phyloP scores from a whole-genome alignment of 2,797 vertebrate genomes.

The Urosaurus nigricauda region DNA sequence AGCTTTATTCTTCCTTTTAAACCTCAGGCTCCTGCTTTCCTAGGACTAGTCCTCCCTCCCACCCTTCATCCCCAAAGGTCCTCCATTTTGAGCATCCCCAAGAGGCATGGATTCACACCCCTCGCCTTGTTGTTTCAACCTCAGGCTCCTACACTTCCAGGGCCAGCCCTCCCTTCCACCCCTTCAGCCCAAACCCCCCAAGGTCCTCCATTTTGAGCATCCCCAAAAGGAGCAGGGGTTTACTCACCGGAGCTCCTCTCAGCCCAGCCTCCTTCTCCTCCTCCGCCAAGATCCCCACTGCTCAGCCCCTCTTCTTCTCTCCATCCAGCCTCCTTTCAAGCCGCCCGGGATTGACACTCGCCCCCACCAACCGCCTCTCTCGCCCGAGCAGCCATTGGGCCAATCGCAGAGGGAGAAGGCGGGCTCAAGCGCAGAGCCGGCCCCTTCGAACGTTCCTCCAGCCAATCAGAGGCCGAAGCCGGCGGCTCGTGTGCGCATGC shows the following conservation, averaged over 20 bases:
- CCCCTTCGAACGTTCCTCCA: neutral
- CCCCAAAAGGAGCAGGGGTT: no score
- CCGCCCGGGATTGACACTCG: conserved; percentile 32
- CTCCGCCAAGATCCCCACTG: conserved; percentile 60
- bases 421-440: conserved; percentile 41
- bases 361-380: conserved; percentile 32
- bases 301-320: conserved; percentile 63
- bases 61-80: no score
- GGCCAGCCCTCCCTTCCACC: no score
- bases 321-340: conserved; percentile 63
- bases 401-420: conserved; percentile 52
- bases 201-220: no score
- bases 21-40: no score
- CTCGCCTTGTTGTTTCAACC: no score
- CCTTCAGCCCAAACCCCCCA: no score
- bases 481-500: conserved; percentile 41
- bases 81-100: no score
- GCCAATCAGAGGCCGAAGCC: conserved; percentile 19
- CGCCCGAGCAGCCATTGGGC: neutral
- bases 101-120: no score
- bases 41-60: no score
- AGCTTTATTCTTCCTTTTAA: no score
- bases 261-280: neutral
- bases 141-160: no score
- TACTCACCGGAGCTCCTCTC: neutral